Evolutionary conservation across 1,140 invertebrate genomes (phyloP).

Genomic region (Macrobrachium nipponense): DNA sequence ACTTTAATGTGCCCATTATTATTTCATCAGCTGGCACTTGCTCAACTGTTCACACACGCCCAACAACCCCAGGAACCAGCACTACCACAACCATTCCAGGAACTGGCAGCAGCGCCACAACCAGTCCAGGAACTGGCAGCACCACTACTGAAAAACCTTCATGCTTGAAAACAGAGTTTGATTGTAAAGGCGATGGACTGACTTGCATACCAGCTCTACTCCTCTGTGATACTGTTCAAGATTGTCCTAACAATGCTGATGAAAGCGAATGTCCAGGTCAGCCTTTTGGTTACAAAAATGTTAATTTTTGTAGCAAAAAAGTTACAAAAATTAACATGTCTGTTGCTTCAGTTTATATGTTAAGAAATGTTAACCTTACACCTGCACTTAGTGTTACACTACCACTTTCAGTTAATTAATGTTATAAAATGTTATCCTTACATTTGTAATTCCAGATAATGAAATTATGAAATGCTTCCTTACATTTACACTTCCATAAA

Average conservation of each 20-base stretch:
- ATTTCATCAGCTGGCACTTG: constrained; percentile 19
- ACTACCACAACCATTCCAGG: constrained; percentile 4
- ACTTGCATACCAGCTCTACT: constrained; percentile 66
- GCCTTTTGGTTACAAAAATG: neutral
- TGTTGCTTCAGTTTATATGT: neutral
- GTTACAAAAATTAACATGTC: neutral
- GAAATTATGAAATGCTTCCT: too few relatives aligned
- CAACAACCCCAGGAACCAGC: constrained; percentile 13
- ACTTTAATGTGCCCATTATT: neutral
- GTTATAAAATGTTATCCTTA: too few relatives aligned
- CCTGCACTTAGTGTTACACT: neutral
- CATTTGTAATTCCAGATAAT: too few relatives aligned
- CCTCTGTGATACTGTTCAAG: constrained; percentile 66
- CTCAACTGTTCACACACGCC: constrained; percentile 25
- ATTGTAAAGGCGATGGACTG: constrained; percentile 9
- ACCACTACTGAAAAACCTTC: neutral
- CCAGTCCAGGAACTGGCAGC: constrained; percentile 21
- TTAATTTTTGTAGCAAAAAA: neutral
- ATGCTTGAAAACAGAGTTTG: constrained; percentile 29
- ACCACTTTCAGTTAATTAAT: too few relatives aligned
- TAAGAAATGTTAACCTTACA: neutral
- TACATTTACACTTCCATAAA: too few relatives aligned
- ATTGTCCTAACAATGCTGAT: constrained; percentile 67
- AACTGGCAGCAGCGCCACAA: neutral
- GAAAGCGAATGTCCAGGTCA: constrained; percentile 64